A percentile compares a stretch with the other conserved stretches of the same genome.
Conservation (phyloP, 1,140 invertebrate species). For the Orussus abietinus region DNA sequence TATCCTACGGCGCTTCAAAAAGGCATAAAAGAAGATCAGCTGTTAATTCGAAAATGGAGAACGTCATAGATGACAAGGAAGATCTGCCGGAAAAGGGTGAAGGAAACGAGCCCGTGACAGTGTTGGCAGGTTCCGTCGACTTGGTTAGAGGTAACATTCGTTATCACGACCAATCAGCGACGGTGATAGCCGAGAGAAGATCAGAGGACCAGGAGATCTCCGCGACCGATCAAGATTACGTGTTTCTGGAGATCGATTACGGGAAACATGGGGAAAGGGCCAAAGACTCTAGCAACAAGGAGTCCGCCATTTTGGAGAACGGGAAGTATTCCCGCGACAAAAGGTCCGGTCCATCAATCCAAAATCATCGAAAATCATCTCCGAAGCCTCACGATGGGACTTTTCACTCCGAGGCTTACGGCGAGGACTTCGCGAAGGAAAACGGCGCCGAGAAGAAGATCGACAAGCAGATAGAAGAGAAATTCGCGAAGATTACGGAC, state of each 20-base stretch:
- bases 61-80: not conserved
- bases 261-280: too few relatives aligned
- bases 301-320: too few relatives aligned
- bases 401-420: conserved; percentile 1
- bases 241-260: conserved; percentile 1
- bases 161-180: conserved; percentile 5
- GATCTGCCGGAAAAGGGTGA: not conserved
- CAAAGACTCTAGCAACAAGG: too few relatives aligned
- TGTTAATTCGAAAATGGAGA: not conserved
- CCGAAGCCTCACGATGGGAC: not conserved
- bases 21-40: not conserved
- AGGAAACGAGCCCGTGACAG: not conserved
- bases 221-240: not conserved
- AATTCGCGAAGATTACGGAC: conserved; percentile 27
- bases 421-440: conserved; percentile 2
- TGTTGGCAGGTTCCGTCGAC: not conserved
- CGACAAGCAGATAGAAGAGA: conserved; percentile 30
- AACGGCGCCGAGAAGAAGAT: conserved; percentile 12
- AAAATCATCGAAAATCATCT: not conserved
- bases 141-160: conserved; percentile 3
- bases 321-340: too few relatives aligned
- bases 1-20: too few relatives aligned
- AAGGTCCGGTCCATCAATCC: too few relatives aligned
- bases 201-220: too few relatives aligned
- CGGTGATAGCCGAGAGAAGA: not conserved